phyloP scores from a whole-genome alignment of 1,140 invertebrate genomes.

The Lasioglossum baleicum region DNA sequence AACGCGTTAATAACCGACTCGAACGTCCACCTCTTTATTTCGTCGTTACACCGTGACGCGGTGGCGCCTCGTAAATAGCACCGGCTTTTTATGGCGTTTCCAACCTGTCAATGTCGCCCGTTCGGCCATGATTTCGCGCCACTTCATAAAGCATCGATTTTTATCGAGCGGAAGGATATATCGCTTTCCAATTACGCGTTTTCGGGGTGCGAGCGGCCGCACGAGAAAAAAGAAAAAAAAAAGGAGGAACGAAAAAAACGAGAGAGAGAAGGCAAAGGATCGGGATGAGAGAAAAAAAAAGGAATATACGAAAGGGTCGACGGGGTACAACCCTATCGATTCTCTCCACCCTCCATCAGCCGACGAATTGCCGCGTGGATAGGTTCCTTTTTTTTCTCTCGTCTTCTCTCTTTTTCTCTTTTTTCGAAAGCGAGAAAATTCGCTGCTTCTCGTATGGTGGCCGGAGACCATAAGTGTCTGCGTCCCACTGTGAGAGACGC shows the following conservation, averaged over 20 bases:
- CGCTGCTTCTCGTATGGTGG: conserved; percentile 33
- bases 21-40: no score
- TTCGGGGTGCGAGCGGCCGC: conserved; percentile 40
- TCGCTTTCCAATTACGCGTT: conserved; percentile 69
- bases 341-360: no score
- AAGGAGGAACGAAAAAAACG: no score
- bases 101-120: no score
- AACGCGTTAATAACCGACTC: no score
- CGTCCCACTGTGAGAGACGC: conserved; percentile 50
- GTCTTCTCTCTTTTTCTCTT: no score
- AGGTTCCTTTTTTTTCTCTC: no score
- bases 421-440: conserved; percentile 4
- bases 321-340: conserved; percentile 52
- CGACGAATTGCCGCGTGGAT: conserved; percentile 9
- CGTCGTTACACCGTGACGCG: no score
- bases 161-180: conserved; percentile 64
- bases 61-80: no score
- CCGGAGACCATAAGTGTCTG: conserved; percentile 33
- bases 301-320: conserved; percentile 37
- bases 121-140: no score
- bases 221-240: conserved; percentile 8
- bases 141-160: conserved; percentile 63
- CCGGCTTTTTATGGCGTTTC: no score
- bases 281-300: conserved; percentile 2
- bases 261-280: no score